A percentile compares a stretch with the other conserved stretches of the same genome.
These are phyloP conservation scores for Myzus persicae DNA, from an alignment of 1,140 invertebrate genomes.

Conservation along the genomic window DNA sequence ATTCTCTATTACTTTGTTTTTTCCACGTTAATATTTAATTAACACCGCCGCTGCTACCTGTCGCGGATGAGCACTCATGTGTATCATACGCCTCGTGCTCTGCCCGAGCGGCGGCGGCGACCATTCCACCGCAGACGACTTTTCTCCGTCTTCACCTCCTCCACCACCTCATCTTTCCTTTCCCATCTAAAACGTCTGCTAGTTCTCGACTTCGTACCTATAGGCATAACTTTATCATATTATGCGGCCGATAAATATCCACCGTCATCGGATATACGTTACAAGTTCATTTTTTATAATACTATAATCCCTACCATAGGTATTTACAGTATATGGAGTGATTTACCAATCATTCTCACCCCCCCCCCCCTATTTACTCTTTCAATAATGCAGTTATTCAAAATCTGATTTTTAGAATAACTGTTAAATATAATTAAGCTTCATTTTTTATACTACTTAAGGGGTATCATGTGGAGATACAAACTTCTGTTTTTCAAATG, in stretches of 20 bases:
- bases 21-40: slow-evolving; percentile 50
- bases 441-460: too few species aligned
- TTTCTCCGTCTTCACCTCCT: neutral
- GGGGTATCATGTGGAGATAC: too few species aligned
- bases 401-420: too few species aligned
- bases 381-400: too few species aligned
- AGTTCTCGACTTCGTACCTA: neutral
- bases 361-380: too few species aligned
- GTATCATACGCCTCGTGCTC: slow-evolving; percentile 19
- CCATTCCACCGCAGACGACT: neutral
- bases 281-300: neutral
- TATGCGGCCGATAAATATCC: neutral
- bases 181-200: neutral
- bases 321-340: too few species aligned
- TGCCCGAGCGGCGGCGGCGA: neutral
- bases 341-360: too few species aligned
- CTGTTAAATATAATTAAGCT: too few species aligned
- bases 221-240: neutral
- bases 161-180: neutral
- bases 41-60: slow-evolving; percentile 37
- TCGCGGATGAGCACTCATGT: slow-evolving; percentile 51
- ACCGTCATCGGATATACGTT: neutral
- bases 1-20: neutral
- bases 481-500: too few species aligned
- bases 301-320: neutral